phyloP scores from a whole-genome alignment of 1,140 invertebrate genomes.

The Zaprionus africanus region DNA sequence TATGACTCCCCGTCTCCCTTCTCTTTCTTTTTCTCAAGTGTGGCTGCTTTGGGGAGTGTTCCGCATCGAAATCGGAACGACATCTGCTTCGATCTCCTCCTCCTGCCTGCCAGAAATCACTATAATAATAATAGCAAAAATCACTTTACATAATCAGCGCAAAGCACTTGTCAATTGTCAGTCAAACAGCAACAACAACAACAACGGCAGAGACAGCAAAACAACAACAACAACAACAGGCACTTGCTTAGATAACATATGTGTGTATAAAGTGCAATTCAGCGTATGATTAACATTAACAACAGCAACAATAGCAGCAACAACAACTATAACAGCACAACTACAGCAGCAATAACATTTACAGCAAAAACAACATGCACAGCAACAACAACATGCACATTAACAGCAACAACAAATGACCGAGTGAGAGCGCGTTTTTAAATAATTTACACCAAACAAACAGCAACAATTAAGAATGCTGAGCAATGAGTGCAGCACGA shows the following conservation, averaged over 20 bases:
- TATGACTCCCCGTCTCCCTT: background rate
- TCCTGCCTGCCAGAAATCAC: background rate
- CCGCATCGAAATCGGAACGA: conserved; percentile 38
- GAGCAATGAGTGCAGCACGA: background rate
- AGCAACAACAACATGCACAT: conserved; percentile 10
- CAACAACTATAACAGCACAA: conserved; percentile 21
- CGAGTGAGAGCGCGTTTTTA: conserved; percentile 61
- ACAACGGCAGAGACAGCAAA: conserved; percentile 11
- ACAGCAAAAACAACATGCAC: conserved; percentile 14
- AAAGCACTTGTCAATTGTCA: conserved; percentile 41
- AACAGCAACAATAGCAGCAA: conserved; percentile 33
- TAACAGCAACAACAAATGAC: conserved; percentile 35
- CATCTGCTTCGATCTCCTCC: conserved; percentile 25
- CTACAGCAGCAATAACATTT: conserved; percentile 4
- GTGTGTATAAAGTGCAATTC: conserved; percentile 72
- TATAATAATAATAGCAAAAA: conserved; percentile 18
- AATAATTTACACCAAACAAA: conserved; percentile 69
- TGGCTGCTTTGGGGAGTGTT: conserved; percentile 50
- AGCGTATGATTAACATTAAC: conserved; percentile 77
- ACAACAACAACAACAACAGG: conserved; percentile 2
- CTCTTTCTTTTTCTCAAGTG: background rate
- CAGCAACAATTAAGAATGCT: conserved; percentile 39
- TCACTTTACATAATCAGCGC: conserved; percentile 57
- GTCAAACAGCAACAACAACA: conserved; percentile 23
- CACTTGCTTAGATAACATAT: conserved; percentile 65